A percentile compares a stretch with the other conserved stretches of the same genome.
phyloP scores from a whole-genome alignment of 2,888 invertebrate genomes.

The Zhuqinia jingwanae region DNA sequence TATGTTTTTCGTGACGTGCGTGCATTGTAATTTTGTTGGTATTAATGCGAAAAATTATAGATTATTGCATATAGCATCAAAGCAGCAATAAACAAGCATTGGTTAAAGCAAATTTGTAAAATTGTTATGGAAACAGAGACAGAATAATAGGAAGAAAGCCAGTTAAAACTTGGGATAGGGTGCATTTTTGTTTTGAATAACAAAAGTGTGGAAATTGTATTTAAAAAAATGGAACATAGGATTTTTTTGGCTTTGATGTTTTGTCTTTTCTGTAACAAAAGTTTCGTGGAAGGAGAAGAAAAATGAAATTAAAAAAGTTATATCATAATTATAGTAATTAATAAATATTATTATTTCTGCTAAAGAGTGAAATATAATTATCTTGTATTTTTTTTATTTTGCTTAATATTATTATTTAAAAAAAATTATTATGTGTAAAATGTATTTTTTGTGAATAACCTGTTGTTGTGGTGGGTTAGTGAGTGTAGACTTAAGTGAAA shows the following conservation, averaged over 20 bases:
- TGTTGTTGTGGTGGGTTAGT: conserved; percentile 75
- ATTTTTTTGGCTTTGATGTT: conserved; percentile 17
- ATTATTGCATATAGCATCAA: too few species aligned
- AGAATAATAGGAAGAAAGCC: background rate
- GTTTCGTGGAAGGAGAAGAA: conserved; percentile 37
- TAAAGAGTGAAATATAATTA: conserved; percentile 31
- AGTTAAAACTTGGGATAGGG: too few species aligned
- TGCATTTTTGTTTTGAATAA: too few species aligned
- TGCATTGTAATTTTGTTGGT: background rate
- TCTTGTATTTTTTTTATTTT: conserved; percentile 5
- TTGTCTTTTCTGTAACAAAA: conserved; percentile 9
- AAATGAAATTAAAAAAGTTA: background rate
- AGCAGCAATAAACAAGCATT: background rate
- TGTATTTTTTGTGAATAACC: conserved; percentile 72
- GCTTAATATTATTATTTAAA: background rate
- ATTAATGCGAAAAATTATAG: too few species aligned
- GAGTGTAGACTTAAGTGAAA: conserved; percentile 74
- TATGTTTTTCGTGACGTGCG: background rate
- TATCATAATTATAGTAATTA: conserved; percentile 18
- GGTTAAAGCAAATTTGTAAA: conserved; percentile 1
- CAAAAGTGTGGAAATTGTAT: too few species aligned
- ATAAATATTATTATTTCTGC: conserved; percentile 22
- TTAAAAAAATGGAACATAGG: too few species aligned
- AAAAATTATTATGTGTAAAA: conserved; percentile 60
- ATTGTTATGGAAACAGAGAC: conserved; percentile 11